Evolutionary conservation across 2,888 invertebrate species (phyloP).

Genomic region (Hyalella azteca): DNA sequence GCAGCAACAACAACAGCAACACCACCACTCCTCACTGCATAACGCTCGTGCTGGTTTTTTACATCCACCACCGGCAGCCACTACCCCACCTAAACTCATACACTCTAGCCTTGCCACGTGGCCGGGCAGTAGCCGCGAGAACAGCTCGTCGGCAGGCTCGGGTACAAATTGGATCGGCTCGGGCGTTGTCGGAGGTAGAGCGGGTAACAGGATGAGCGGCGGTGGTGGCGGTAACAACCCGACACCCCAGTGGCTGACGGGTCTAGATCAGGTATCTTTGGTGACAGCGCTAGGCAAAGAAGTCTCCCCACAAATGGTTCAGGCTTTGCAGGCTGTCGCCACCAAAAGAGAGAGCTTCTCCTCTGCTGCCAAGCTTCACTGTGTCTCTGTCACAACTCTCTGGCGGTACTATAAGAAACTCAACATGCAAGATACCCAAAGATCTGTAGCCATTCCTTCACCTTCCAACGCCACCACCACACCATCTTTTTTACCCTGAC

Average conservation of each 20-base stretch:
- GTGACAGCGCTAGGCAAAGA: constrained; percentile 57
- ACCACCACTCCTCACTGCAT: constrained; percentile 14
- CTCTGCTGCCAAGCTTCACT: constrained; percentile 56
- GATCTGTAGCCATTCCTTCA: constrained; percentile 11
- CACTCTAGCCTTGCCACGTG: constrained; percentile 43
- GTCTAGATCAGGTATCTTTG: constrained; percentile 54
- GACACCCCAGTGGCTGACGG: constrained; percentile 36
- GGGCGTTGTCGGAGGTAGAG: neutral
- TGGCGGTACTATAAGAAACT: constrained; percentile 57
- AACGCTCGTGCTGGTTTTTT: constrained; percentile 16
- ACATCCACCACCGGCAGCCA: constrained; percentile 42
- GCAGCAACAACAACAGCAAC: constrained; percentile 37
- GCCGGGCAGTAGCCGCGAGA: constrained; percentile 19
- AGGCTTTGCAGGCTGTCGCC: constrained; percentile 56
- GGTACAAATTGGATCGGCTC: neutral
- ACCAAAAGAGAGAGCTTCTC: constrained; percentile 56
- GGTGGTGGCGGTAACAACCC: constrained; percentile 29
- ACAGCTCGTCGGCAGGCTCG: neutral
- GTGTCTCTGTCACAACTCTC: constrained; percentile 56
- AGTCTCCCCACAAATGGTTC: constrained; percentile 57
- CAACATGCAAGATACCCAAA: constrained; percentile 47
- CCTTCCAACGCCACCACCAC: neutral
- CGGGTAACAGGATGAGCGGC: neutral
- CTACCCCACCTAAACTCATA: constrained; percentile 43
- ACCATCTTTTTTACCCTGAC: constrained; percentile 24